Evolutionary conservation across 2,797 vertebrate species (phyloP).

Genomic region (Smutsia gigantea): DNA sequence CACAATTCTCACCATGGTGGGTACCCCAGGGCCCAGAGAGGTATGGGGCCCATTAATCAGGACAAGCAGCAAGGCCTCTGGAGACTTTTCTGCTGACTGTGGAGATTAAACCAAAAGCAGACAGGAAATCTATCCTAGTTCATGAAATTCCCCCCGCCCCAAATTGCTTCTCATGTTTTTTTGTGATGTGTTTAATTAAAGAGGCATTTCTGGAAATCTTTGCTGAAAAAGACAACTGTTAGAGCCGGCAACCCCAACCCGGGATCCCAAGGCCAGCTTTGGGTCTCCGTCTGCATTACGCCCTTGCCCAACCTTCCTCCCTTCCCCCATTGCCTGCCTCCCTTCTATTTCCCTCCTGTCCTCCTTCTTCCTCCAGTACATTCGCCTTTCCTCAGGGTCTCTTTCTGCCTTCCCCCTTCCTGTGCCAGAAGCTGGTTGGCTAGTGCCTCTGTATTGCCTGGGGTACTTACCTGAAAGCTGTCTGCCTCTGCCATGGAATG

Average conservation of each 20-base stretch:
- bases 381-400: no score
- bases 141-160: background rate
- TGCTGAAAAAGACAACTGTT: background rate
- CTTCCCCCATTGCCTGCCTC: no score
- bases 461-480: background rate
- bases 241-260: background rate
- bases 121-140: background rate
- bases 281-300: fast-evolving
- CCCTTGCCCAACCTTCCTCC: no score
- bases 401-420: background rate
- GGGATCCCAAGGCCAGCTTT: fast-evolving
- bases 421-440: fast-evolving
- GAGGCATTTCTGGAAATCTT: background rate
- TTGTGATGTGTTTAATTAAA: background rate
- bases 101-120: background rate
- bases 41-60: background rate
- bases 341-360: no score
- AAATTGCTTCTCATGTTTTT: background rate
- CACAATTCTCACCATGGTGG: fast-evolving
- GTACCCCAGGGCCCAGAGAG: background rate
- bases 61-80: background rate
- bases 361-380: no score
- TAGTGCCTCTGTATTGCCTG: background rate
- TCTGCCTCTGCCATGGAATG: background rate
- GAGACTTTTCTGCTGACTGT: background rate